Evolutionary conservation across 1,140 invertebrate genomes (phyloP).

Genomic region (Metaphire vulgaris): DNA sequence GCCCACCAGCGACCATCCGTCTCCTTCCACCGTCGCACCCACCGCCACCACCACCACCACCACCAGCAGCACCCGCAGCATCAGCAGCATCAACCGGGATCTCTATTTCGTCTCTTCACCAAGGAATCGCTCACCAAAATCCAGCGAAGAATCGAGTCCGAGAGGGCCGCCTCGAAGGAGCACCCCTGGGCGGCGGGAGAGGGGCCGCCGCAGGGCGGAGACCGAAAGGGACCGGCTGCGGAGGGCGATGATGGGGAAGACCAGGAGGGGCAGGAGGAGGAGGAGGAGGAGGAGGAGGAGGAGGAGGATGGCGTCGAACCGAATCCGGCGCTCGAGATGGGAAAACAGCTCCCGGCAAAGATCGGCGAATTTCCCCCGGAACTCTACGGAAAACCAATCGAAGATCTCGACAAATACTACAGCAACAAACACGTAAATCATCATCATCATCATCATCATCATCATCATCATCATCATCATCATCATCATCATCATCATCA

Average conservation of each 20-base stretch:
- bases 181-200: too few relatives aligned
- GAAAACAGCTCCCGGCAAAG: slow-evolving; percentile 44
- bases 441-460: slow-evolving; percentile 7
- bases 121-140: slow-evolving; percentile 88
- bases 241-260: not conserved
- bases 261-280: not conserved
- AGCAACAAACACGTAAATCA: slow-evolving; percentile 42
- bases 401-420: slow-evolving; percentile 50
- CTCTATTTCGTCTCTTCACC: slow-evolving; percentile 85
- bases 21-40: too few relatives aligned
- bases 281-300: slow-evolving; percentile 35
- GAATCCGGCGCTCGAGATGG: slow-evolving; percentile 44
- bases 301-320: slow-evolving; percentile 37
- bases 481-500: slow-evolving; percentile 13
- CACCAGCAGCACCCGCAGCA: too few relatives aligned
- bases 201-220: too few relatives aligned
- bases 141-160: slow-evolving; percentile 72
- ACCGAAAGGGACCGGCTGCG: not conserved
- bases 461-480: slow-evolving; percentile 16
- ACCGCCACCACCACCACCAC: too few relatives aligned
- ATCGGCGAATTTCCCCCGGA: slow-evolving; percentile 42
- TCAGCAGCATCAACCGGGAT: too few relatives aligned
- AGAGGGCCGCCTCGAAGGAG: not conserved
- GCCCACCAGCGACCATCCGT: too few relatives aligned
- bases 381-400: slow-evolving; percentile 43